These are phyloP conservation scores for Apamea crenata DNA, from an alignment of 2,888 invertebrate genomes.

Conservation along the genomic window DNA sequence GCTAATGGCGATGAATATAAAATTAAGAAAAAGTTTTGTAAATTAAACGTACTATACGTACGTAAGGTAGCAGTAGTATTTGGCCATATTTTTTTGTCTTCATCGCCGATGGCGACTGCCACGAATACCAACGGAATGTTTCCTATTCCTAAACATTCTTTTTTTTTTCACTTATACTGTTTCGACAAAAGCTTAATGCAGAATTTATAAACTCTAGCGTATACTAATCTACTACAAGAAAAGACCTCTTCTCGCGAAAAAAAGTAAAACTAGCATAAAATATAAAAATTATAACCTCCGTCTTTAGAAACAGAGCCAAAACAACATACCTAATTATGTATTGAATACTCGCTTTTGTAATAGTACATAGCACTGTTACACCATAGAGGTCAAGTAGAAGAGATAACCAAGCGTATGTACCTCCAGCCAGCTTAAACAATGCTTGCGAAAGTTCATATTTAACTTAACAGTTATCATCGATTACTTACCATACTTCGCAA, in stretches of 20 bases:
- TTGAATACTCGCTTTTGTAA: constrained; percentile 39
- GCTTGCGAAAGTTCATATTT: constrained; percentile 40
- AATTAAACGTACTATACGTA: no score
- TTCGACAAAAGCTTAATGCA: background rate
- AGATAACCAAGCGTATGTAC: constrained; percentile 27
- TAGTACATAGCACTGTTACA: constrained; percentile 15
- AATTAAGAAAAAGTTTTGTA: no score
- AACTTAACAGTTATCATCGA: constrained; percentile 4
- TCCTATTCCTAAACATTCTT: background rate
- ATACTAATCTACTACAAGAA: background rate
- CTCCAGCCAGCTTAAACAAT: constrained; percentile 9
- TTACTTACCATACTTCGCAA: background rate
- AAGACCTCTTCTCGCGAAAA: no score
- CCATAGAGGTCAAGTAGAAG: constrained; percentile 27
- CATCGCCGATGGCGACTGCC: background rate
- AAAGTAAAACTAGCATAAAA: background rate
- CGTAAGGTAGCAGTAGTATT: no score
- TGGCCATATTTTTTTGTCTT: background rate
- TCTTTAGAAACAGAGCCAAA: constrained; percentile 21
- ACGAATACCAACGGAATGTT: background rate
- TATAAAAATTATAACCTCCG: background rate
- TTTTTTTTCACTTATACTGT: background rate
- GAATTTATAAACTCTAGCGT: background rate
- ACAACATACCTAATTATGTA: constrained; percentile 6
- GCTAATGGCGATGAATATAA: no score